These are phyloP conservation scores for Heteromurus nitidus DNA, from an alignment of 2,888 invertebrate genomes.

Conservation along the genomic window DNA sequence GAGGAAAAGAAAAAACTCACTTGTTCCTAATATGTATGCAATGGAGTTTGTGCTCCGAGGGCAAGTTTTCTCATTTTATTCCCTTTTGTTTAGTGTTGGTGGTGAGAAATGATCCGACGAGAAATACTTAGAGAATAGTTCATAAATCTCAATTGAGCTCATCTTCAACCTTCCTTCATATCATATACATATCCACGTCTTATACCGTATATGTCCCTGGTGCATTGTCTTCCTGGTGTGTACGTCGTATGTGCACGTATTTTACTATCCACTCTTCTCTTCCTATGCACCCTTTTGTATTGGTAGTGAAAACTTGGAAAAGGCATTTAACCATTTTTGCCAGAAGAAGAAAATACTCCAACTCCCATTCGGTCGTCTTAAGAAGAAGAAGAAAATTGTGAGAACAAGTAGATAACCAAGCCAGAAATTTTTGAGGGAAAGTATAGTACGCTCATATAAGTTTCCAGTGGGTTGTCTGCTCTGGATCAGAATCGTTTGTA, in stretches of 20 bases:
- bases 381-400: too few relatives aligned
- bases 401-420: too few relatives aligned
- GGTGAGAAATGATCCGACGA: slow-evolving; percentile 54
- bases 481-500: too few relatives aligned
- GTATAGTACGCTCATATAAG: too few relatives aligned
- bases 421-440: too few relatives aligned
- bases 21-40: slow-evolving; percentile 44
- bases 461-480: too few relatives aligned
- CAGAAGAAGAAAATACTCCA: slow-evolving; percentile 19
- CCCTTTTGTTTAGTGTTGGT: slow-evolving; percentile 53
- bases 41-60: slow-evolving; percentile 37
- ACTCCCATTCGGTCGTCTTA: too few relatives aligned
- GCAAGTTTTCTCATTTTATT: slow-evolving; percentile 59
- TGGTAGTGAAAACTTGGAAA: too few relatives aligned
- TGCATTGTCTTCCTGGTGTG: not conserved
- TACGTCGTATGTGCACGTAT: not conserved
- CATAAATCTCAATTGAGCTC: slow-evolving; percentile 73
- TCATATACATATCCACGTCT: slow-evolving; percentile 17
- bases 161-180: slow-evolving; percentile 45
- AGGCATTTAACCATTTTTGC: slow-evolving; percentile 35
- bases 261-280: not conserved
- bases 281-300: too few relatives aligned
- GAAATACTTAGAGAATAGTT: slow-evolving; percentile 63
- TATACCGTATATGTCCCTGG: not conserved
- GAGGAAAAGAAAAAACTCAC: not conserved